Evolutionary conservation across 2,888 invertebrate species (phyloP), one percentile per base, ranked within the genome.

Genomic region (Leptopilina myrica): DNA sequence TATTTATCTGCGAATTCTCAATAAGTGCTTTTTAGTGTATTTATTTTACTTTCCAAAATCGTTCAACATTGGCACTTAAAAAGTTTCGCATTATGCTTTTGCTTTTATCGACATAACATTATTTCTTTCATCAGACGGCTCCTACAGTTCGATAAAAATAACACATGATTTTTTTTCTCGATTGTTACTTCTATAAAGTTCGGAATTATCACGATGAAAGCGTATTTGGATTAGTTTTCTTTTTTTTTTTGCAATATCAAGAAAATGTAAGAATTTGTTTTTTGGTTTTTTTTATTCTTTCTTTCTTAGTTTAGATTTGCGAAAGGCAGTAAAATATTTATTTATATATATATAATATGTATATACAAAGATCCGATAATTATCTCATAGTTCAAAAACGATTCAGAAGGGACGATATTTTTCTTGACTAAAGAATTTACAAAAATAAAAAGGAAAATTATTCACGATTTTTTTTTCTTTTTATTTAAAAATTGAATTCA

Each of bases 21-120:
- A 79, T 82, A 82, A 83, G 81, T 84, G 49, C 12, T 49, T 49
- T 49, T 11, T 11, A 49, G 49, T 49, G 83, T 76, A 40, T 59
- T 79, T 82, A 78, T 79, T 84, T 80, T 79, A 82, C 77, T 81
- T 78, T 78, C 65, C 81, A 78, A 46, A 83, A 67, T 83, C 75
- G 80, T 82, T 85, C 83, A 84, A 86, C 86, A 88, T 88, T 88
- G 88, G 88, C 88, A 88, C 87, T 87, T 88, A 79, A 82, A 87
- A 85, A 83, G 80, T 87, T 43, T 81, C 81, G 59, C 76, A 33
- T 65, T 56, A 26, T 26, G 26, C 53, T 20, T 26, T n/a, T 56
- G 11, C 11, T 53, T 33, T 73, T 53, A 87, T 82, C 84, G 84
- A 83, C 82, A 81, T 79, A 83, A 83, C 82, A 81, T 79, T 84